These are phyloP conservation scores for Anticlea derivata DNA, from an alignment of 2,888 invertebrate genomes.

Conservation along the genomic window DNA sequence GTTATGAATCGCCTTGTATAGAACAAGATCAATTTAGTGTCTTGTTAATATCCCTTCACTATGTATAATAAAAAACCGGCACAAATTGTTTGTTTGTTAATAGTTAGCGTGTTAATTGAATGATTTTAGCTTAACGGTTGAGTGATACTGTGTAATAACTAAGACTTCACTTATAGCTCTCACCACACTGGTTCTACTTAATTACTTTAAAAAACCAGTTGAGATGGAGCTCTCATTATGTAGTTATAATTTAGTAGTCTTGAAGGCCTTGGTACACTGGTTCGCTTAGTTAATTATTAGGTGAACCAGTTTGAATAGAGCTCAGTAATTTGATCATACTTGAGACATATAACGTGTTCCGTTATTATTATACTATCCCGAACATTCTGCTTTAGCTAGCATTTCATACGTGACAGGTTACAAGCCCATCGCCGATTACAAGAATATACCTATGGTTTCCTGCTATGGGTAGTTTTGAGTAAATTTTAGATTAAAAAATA, in stretches of 20 bases:
- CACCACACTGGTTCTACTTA: background rate
- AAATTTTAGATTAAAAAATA: too few relatives aligned
- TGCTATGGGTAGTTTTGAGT: too few relatives aligned
- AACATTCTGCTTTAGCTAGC: too few relatives aligned
- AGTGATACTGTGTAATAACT: slow-evolving; percentile 24
- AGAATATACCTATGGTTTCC: too few relatives aligned
- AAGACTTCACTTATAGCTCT: slow-evolving; percentile 8
- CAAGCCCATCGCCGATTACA: too few relatives aligned
- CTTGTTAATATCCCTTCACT: slow-evolving; percentile 28
- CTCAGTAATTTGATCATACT: background rate
- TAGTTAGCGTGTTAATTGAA: slow-evolving; percentile 38
- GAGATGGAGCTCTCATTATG: background rate
- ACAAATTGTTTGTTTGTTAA: slow-evolving; percentile 34
- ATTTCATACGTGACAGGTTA: too few relatives aligned
- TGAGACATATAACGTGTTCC: too few relatives aligned
- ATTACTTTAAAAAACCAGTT: background rate
- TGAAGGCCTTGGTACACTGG: background rate
- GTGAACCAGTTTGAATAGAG: background rate
- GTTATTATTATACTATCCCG: too few relatives aligned
- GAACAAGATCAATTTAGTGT: too few relatives aligned
- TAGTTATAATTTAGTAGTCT: background rate
- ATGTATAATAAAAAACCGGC: slow-evolving; percentile 20
- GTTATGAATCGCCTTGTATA: too few relatives aligned
- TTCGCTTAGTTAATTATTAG: background rate
- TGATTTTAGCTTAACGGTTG: slow-evolving; percentile 33